Percentiles rank a stretch among this genome's conserved stretches.
phyloP scores from a whole-genome alignment of 2,797 vertebrate genomes.

The Chrysocyon brachyurus region DNA sequence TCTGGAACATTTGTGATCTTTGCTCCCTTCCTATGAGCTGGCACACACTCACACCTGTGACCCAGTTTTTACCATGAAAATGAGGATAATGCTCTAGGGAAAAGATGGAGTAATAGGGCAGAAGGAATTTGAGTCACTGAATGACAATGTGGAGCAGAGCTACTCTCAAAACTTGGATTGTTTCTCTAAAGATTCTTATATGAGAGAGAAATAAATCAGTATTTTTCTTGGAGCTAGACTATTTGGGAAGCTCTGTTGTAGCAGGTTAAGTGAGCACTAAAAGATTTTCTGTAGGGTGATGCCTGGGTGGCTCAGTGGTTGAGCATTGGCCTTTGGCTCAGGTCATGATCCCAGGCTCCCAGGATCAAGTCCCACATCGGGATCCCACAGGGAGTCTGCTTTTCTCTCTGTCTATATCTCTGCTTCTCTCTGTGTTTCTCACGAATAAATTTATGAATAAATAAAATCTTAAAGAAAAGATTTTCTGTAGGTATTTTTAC shows the following conservation, averaged over 20 bases:
- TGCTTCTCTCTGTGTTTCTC: too few species aligned
- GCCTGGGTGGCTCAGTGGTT: too few species aligned
- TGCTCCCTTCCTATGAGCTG: neutral
- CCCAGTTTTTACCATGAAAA: neutral
- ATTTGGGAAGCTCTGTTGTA: neutral
- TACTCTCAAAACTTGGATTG: neutral
- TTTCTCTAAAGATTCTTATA: neutral
- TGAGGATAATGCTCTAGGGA: neutral
- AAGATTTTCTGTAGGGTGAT: neutral
- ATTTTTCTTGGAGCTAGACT: neutral
- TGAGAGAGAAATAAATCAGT: neutral
- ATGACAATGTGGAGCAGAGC: neutral
- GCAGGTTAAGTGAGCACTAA: neutral
- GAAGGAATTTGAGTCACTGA: neutral
- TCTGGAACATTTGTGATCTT: neutral
- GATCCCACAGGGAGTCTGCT: too few species aligned
- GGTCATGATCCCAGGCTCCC: too few species aligned
- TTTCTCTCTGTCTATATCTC: too few species aligned
- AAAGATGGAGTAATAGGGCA: neutral
- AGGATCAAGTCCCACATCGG: too few species aligned
- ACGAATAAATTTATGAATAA: too few species aligned
- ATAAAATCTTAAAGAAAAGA: neutral
- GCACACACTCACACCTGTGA: neutral
- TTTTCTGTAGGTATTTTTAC: constrained; percentile 20
- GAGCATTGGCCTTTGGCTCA: too few species aligned